phyloP scores from a whole-genome alignment of 2,113 vertebrate genomes.

The Protobothrops mucrosquamatus region DNA sequence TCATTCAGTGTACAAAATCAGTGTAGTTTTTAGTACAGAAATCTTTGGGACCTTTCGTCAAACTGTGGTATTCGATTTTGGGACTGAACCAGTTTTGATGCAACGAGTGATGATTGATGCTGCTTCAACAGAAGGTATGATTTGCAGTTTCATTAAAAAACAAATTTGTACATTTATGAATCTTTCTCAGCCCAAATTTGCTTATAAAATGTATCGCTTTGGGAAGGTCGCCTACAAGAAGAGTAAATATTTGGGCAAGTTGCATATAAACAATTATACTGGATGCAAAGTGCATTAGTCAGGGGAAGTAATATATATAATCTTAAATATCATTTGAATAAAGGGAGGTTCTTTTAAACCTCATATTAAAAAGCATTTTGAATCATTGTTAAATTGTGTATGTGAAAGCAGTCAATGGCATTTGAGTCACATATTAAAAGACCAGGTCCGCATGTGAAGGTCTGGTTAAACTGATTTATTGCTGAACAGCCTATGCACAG shows the following conservation, averaged over 20 bases:
- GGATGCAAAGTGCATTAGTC: neutral
- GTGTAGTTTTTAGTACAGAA: conserved; percentile 94
- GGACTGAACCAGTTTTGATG: conserved; percentile 96
- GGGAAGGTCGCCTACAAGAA: neutral
- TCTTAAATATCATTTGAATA: neutral
- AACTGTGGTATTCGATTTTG: conserved; percentile 97
- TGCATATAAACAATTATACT: neutral
- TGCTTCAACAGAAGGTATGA: conserved; percentile 94
- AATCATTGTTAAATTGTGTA: neutral
- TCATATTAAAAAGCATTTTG: neutral
- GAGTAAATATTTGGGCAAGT: neutral
- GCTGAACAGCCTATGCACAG: neutral
- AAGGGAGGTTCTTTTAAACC: neutral
- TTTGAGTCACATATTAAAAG: neutral
- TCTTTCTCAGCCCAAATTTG: neutral
- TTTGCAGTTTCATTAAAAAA: conserved; percentile 26
- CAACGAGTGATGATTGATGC: conserved; percentile 98
- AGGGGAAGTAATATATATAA: neutral
- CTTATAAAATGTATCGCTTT: neutral
- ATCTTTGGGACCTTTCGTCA: conserved; percentile 99
- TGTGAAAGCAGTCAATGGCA: neutral
- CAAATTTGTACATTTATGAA: neutral
- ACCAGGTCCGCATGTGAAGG: neutral
- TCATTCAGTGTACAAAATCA: conserved; percentile 92
- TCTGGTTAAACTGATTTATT: neutral